Base-by-base conservation (phyloP, 2,888 invertebrate genomes). In the Cerceris rybyensis region DNA sequence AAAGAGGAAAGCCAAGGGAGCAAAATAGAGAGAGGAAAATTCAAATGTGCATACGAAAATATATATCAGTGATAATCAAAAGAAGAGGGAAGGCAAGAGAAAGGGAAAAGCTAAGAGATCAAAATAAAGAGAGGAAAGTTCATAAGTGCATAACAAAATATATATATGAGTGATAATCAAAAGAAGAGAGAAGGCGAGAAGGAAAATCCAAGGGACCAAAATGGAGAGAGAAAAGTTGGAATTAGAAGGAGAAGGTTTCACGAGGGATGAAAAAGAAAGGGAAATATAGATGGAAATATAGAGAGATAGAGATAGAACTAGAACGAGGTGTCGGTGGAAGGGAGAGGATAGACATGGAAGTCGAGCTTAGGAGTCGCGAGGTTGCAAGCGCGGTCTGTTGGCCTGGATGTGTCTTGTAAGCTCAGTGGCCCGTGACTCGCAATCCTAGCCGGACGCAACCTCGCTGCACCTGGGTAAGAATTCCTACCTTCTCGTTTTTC, bases 391-490 rank as follows among this genome's bases (percentile, higher is more conserved):
- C 85, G 81, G 81, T 86, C 83, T 84, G 84, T 83, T 89, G 88
- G 89, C 90, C 88, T 88, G 84, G 83, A 90, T 90, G 87, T 90
- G 88, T 89, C 88, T 88, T 86, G 78, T 78, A 87, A 90, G 89
- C 90, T 90, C 88, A 91, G 90, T 91, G 84, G 87, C 87, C 88
- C 88, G 90, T 90, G 90, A 88, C 88, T 90, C 88, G 90, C 88
- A 90, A 89, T 88, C 86, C 88, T 81, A 87, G 84, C 69, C 90
- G 90, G 90, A 86, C 86, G 84, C 71, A 68, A 77, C 57, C 72
- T 70, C 66, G 64, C 70, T 75, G 60, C 75, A 78, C 14, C 50
- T 43, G 52, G 83, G 81, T 85, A 83, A 85, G 78, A 83, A 75
- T 61, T 49, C 49, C 64, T 41, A 54, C 17, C 8, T 49, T 17